Percentiles rank a stretch among this genome's conserved stretches.
Conservation (phyloP, 2,888 invertebrate genomes). For the Hydrotaea diabolus region DNA sequence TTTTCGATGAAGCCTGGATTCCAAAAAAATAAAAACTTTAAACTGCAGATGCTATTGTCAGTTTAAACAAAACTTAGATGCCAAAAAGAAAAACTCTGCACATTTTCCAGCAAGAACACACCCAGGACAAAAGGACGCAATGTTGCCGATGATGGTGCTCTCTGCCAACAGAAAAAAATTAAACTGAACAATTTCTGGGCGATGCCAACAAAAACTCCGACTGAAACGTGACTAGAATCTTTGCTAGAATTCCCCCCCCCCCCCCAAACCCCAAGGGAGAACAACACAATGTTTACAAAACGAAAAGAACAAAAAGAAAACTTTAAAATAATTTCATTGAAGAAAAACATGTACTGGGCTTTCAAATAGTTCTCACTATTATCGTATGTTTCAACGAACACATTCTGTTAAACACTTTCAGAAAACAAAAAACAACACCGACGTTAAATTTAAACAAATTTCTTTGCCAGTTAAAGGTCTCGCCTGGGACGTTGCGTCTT, state of each 20-base stretch:
- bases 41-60: too few species aligned
- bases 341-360: background rate
- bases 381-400: background rate
- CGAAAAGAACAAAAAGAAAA: background rate
- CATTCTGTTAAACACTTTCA: background rate
- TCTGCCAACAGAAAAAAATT: too few species aligned
- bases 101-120: too few species aligned
- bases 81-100: too few species aligned
- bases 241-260: background rate
- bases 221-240: constrained; percentile 3
- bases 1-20: too few species aligned
- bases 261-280: background rate
- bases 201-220: background rate
- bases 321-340: background rate
- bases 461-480: constrained; percentile 4
- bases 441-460: background rate
- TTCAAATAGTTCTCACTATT: constrained; percentile 5
- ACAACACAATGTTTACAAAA: background rate
- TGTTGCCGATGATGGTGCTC: too few species aligned
- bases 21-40: too few species aligned
- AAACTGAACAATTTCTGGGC: background rate
- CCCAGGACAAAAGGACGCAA: too few species aligned
- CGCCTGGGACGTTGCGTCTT: background rate
- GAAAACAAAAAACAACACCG: background rate
- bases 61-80: too few species aligned